Evolutionary conservation across 1,140 invertebrate species (phyloP).

Genomic region (Lepidurus apus): DNA sequence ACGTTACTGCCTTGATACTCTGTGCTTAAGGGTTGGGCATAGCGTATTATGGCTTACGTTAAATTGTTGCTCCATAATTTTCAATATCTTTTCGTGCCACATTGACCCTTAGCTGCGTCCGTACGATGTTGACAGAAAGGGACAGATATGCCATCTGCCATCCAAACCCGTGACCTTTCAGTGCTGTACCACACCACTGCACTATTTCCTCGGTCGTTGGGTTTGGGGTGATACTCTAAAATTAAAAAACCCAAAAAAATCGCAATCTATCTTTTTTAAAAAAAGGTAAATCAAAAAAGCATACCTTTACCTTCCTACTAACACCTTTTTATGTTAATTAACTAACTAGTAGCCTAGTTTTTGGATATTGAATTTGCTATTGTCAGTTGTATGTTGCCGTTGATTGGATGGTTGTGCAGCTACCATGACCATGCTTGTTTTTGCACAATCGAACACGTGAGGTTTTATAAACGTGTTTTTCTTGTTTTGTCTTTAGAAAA

Average conservation of each 20-base stretch:
- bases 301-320: not conserved
- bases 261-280: constrained; percentile 4
- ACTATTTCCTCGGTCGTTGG: constrained; percentile 1
- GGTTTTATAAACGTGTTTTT: not conserved
- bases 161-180: not conserved
- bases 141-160: not conserved
- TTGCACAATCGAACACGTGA: not conserved
- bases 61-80: not conserved
- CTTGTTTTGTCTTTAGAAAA: not conserved
- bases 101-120: not conserved
- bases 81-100: not conserved
- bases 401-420: not conserved
- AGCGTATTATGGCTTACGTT: not conserved
- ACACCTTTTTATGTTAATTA: not conserved
- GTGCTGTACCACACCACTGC: not conserved
- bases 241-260: constrained; percentile 20
- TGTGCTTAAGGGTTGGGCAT: no score
- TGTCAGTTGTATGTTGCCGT: not conserved
- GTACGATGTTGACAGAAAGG: not conserved
- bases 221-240: constrained; percentile 4
- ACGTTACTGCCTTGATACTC: not conserved
- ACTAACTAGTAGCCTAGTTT: not conserved
- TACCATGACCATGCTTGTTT: not conserved
- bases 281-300: not conserved
- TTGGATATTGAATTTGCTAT: not conserved